These are phyloP conservation scores for Australoheros facetus DNA, from an alignment of 2,797 vertebrate genomes.

Conservation along the genomic window DNA sequence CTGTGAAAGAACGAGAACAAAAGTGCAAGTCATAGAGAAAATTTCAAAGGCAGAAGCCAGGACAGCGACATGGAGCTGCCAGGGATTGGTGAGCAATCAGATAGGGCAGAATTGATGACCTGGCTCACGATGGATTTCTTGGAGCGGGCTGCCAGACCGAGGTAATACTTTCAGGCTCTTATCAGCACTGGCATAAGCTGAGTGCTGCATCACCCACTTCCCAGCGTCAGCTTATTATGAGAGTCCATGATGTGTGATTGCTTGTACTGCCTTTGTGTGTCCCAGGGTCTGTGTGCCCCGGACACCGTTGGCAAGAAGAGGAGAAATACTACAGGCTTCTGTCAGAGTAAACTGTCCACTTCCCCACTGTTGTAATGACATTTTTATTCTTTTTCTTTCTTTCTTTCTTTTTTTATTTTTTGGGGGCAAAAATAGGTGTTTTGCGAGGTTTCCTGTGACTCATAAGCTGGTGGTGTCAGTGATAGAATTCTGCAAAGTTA, in stretches of 20 bases:
- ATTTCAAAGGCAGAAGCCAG: slow-evolving; percentile 76
- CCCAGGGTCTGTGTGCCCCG: slow-evolving; percentile 47
- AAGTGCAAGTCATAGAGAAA: slow-evolving; percentile 81
- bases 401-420: too few relatives aligned
- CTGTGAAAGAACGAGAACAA: slow-evolving; percentile 66
- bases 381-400: background rate
- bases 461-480: slow-evolving; percentile 42
- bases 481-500: slow-evolving; percentile 42
- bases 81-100: slow-evolving; percentile 82
- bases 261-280: slow-evolving; percentile 77
- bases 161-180: slow-evolving; percentile 84
- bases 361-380: slow-evolving; percentile 38
- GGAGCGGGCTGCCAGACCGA: slow-evolving; percentile 81
- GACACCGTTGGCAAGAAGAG: slow-evolving; percentile 49
- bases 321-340: slow-evolving; percentile 39
- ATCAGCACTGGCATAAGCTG: slow-evolving; percentile 83
- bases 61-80: slow-evolving; percentile 78
- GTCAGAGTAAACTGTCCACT: slow-evolving; percentile 48
- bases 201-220: slow-evolving; percentile 84
- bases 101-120: slow-evolving; percentile 85
- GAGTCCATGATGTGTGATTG: slow-evolving; percentile 82
- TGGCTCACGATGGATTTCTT: slow-evolving; percentile 84
- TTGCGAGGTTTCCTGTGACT: slow-evolving; percentile 57
- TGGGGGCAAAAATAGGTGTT: slow-evolving; percentile 42
- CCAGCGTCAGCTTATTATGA: slow-evolving; percentile 83